Evolutionary conservation across 2,113 vertebrate genomes (phyloP), one percentile per base, ranked within the genome.

Genomic region (Leiothrix lutea): DNA sequence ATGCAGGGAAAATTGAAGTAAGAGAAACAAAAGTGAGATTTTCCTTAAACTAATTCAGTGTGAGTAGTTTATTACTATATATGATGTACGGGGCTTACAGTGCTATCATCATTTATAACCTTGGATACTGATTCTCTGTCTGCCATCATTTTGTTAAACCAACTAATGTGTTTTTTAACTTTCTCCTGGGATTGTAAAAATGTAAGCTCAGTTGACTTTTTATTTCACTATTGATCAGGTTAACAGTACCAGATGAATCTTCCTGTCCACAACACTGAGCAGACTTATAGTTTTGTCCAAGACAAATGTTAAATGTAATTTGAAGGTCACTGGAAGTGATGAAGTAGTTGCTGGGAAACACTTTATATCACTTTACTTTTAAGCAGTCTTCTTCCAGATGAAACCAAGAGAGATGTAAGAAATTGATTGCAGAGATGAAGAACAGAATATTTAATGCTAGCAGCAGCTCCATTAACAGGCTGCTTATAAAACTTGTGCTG

Each of bases 321-420:
- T 97, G 90, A 97, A 98, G 94, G 84, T 97, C 91, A 94, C 62
- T 71, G 40, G 73, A 97, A 97, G 25, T 95, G 88, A 94, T 96
- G 80, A 25, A 80, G 60, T 78, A 82, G 44, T 96, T 97, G 69
- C 91, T 94, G 88, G 84, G 70, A 97, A 96, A 69, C 73, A 90
- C 65, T 97, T 97, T 90, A 89, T 97, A 97, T 95, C 57, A 86
- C 66, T 95, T 95, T 80, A 88, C 35, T 60, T 94, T 97, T 88
- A 93, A 96, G 75, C 66, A 92, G 85, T 90, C 64, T n/a, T 9
- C 62, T 72, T 94, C 56, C 64, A 62, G 65, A 75, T 70, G 65
- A 96, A 97, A 94, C 38, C 3, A 51, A 91, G 86, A 88, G 70
- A 92, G 85, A 95, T 93, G 84, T 88, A 96, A 91, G 65, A 77